A percentile compares a stretch with the other conserved stretches of the same genome.
Conservation (phyloP, 1,140 invertebrate genomes). For the Bombus confusus region DNA sequence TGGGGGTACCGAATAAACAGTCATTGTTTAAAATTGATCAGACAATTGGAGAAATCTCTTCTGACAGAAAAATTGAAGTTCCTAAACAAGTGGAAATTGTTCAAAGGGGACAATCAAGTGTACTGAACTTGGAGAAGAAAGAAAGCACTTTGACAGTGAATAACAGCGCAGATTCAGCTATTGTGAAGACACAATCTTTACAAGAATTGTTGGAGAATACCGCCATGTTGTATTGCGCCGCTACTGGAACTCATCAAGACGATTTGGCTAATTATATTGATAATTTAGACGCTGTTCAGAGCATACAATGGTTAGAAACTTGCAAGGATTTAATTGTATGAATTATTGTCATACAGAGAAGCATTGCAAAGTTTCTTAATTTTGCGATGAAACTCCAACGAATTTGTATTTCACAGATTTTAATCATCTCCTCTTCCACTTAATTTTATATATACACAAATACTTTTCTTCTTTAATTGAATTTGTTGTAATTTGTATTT, state of each 20-base stretch:
- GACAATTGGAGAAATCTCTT: background rate
- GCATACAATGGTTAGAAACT: slow-evolving; percentile 69
- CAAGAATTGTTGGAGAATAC: slow-evolving; percentile 73
- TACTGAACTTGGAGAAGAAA: slow-evolving; percentile 2
- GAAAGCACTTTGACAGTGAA: background rate
- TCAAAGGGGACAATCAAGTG: background rate
- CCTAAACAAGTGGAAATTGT: background rate
- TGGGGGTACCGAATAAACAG: background rate
- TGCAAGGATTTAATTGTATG: slow-evolving; percentile 36
- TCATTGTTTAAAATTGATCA: slow-evolving; percentile 11
- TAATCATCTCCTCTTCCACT: background rate
- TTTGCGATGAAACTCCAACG: background rate
- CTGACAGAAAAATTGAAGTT: background rate
- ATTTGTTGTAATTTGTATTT: background rate
- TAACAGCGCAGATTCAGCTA: background rate
- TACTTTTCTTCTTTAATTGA: background rate
- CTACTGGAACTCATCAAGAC: slow-evolving; percentile 72
- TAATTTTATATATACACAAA: background rate
- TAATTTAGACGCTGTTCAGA: slow-evolving; percentile 69
- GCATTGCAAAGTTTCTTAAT: background rate
- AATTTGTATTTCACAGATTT: background rate
- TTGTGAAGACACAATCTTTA: slow-evolving; percentile 55
- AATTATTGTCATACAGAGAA: background rate
- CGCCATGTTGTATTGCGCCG: slow-evolving; percentile 74
- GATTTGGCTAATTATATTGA: slow-evolving; percentile 73